Conservation (phyloP, 1,140 invertebrate genomes). For the Drosophila nigrodunni region DNA sequence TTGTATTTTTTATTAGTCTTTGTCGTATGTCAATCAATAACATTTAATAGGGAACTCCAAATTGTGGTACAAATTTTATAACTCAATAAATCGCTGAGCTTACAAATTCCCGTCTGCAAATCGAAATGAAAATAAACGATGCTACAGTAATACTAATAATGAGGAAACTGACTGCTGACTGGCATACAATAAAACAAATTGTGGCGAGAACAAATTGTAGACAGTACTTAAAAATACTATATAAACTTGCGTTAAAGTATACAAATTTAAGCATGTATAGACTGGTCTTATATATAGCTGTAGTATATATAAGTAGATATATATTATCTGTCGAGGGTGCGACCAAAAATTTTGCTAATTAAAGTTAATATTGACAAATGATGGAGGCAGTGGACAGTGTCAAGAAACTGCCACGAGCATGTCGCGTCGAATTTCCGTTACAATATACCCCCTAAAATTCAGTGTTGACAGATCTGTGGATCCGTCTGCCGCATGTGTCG, state of each 20-base stretch:
- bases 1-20: no score
- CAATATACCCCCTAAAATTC: constrained; percentile 39
- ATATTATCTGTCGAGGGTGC: neutral
- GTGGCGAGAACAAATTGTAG: constrained; percentile 39
- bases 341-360: constrained; percentile 66
- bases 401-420: constrained; percentile 55
- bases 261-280: constrained; percentile 6
- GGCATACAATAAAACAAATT: constrained; percentile 71
- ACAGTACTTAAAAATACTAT: neutral
- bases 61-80: constrained; percentile 13
- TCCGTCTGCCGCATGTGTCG: constrained; percentile 59
- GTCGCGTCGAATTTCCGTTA: constrained; percentile 39
- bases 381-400: constrained; percentile 71
- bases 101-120: constrained; percentile 36
- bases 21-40: neutral
- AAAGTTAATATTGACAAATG: constrained; percentile 83
- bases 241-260: constrained; percentile 8
- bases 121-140: constrained; percentile 71
- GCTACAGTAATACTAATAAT: constrained; percentile 39
- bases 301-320: neutral
- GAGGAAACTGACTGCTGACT: constrained; percentile 15
- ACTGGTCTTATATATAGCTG: constrained; percentile 6
- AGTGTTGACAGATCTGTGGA: constrained; percentile 78
- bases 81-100: constrained; percentile 29
- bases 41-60: neutral